Percentiles rank a stretch among this genome's conserved stretches.
These are phyloP conservation scores for Sinotaia quadrata DNA, from an alignment of 2,888 invertebrate species.

Conservation along the genomic window DNA sequence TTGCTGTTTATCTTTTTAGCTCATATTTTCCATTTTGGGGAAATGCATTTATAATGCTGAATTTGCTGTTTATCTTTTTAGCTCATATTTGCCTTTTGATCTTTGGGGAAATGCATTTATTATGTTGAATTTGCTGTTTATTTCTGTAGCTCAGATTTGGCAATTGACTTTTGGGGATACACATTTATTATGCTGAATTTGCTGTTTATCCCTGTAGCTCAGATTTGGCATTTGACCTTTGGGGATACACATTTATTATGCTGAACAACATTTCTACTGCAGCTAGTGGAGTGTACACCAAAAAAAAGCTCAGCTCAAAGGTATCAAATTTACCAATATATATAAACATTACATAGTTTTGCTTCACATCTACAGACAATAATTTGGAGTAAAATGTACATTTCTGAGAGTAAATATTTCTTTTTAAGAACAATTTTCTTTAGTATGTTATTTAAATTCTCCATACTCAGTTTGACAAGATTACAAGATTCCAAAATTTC, in stretches of 20 bases:
- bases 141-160: constrained; percentile 83
- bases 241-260: constrained; percentile 92
- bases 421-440: too few species aligned
- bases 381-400: too few species aligned
- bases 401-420: too few species aligned
- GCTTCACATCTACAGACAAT: too few species aligned
- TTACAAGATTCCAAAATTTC: too few species aligned
- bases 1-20: constrained; percentile 60
- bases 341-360: too few species aligned
- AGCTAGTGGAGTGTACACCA: constrained; percentile 96
- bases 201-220: constrained; percentile 74
- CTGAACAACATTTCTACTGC: constrained; percentile 96
- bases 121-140: constrained; percentile 11
- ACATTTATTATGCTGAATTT: constrained; percentile 87
- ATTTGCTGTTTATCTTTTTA: too few species aligned
- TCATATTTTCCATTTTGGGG: constrained; percentile 92
- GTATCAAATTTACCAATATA: too few species aligned
- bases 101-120: not conserved
- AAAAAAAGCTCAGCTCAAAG: constrained; percentile 93
- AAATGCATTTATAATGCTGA: constrained; percentile 90
- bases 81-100: constrained; percentile 27
- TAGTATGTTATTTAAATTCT: too few species aligned
- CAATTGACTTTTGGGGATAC: constrained; percentile 93
- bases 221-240: constrained; percentile 92
- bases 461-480: too few species aligned